Conservation (phyloP, 2,113 vertebrate species). For the Cynocephalus volans region DNA sequence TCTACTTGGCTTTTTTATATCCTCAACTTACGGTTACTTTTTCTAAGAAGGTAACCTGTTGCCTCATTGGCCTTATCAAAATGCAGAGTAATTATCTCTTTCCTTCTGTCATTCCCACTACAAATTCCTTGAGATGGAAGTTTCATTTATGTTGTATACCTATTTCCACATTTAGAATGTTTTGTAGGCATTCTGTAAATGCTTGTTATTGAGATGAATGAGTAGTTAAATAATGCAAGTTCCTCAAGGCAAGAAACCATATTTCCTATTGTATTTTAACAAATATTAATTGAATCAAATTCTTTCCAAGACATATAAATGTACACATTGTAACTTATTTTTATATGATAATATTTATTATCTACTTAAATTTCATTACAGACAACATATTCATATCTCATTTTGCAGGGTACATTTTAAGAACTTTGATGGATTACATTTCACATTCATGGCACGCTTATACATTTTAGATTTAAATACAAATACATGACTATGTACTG, state of each 20-base stretch:
- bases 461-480: neutral
- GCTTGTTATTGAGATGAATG: neutral
- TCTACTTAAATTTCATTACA: neutral
- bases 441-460: neutral
- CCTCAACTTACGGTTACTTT: neutral
- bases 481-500: neutral
- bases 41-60: neutral
- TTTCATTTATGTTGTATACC: neutral
- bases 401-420: neutral
- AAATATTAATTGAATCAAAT: constrained; percentile 41
- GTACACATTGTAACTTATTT: neutral
- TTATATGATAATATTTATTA: neutral
- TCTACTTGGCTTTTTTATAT: neutral
- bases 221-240: neutral
- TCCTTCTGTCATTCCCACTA: neutral
- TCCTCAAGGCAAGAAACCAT: neutral
- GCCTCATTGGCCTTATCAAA: neutral
- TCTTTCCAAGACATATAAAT: neutral
- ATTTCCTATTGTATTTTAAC: neutral
- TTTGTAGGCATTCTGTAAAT: neutral
- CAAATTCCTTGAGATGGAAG: neutral
- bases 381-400: neutral
- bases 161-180: neutral
- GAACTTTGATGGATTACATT: neutral
- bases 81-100: neutral